Base-by-base conservation (phyloP, 1,140 invertebrate genomes). In the Aphidius gifuensis region DNA sequence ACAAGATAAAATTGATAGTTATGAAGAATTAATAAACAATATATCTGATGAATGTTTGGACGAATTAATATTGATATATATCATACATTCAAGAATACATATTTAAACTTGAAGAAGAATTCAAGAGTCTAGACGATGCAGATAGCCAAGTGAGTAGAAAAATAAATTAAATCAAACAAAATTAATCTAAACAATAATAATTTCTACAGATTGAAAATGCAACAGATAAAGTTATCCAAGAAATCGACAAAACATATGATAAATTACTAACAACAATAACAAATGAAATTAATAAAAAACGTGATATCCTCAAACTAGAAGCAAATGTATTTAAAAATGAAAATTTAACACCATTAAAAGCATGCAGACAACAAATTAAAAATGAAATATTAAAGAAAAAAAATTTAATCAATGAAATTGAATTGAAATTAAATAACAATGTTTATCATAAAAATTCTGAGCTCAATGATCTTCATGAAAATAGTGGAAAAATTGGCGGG, bases 281-380 rank as follows among this genome's bases (percentile, higher is more conserved):
- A 32, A 8, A 56, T 5, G 65, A 70, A 46, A 70, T 72, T 46
- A 71, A 72, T 55, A 60, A 66, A 42, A 71, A 66, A 65, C 63
- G 68, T n/a, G 66, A 69, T 49, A 47, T 68, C 3, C 46, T 69
- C 39, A 72, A 63, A 67, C 50, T 72, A 46, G 71, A 72, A 50
- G 57, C 69, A 9, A 60, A 71, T 32, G 66, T 72, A 54, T 61
- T 67, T 59, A 69, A 67, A 54, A 60, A 61, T 43, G 71, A 72
- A 51, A 66, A 62, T 53, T 49, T 72, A 5, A 63, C 60, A 42
- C 71, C 71, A n/a, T 55, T 72, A 21, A 68, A 51, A 61, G 69
- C 66, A 23, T 72, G 71, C 50, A 68, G 69, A 47, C 67, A 61
- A 46, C 68, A 72, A 46, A 64, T 72, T 5, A 64, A 72, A 7